Evolutionary conservation across 2,113 vertebrate genomes (phyloP), one percentile per base, ranked within the genome.

Genomic region (Nycticryphes semicollaris): DNA sequence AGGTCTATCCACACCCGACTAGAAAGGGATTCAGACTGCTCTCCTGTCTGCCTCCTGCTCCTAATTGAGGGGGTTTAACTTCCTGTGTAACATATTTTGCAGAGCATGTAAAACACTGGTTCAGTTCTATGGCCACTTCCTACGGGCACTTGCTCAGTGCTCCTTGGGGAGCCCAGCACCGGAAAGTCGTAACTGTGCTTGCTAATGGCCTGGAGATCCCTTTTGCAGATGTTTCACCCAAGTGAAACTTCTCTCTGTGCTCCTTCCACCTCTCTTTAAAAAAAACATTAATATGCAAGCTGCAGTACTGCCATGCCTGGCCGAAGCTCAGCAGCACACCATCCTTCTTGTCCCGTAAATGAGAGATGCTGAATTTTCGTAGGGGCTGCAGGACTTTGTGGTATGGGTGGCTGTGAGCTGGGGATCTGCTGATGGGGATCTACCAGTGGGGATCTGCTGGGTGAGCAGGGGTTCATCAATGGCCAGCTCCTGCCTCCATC

Each of bases 151-250:
- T 18, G 86, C 92, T 87, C 51, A 9, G 22, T 0, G 5, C 57
- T 95, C 95, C 94, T 50, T 0, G 6, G 95, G 93, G 96, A 97
- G 23, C 83, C n/a, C 43, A 7, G 86, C 2, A 5, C 95, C 51
- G 91, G 96, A 97, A 95, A 93, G 43, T 39, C 2, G 64, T 77
- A 76, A 90, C 76, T 3, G 63, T 0, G 0, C 64, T 84, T 21
- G 27, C 88, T 64, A 23, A 83, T 60, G 85, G 91, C 75, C 78
- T 87, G 54, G 54, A 94, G 94, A 97, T 97, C 77, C 94, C 70
- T 97, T 97, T 93, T 87, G 87, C 96, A 97, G 96, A 94, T 95
- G 96, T 92, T 92, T 85, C 84, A 80, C 67, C 62, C 35, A 12
- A 24, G 10, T 70, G 28, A 54, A 54, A 54, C 59, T 93, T 45